Base-by-base conservation (phyloP, 2,113 vertebrate species). In the Cinclus mexicanus region DNA sequence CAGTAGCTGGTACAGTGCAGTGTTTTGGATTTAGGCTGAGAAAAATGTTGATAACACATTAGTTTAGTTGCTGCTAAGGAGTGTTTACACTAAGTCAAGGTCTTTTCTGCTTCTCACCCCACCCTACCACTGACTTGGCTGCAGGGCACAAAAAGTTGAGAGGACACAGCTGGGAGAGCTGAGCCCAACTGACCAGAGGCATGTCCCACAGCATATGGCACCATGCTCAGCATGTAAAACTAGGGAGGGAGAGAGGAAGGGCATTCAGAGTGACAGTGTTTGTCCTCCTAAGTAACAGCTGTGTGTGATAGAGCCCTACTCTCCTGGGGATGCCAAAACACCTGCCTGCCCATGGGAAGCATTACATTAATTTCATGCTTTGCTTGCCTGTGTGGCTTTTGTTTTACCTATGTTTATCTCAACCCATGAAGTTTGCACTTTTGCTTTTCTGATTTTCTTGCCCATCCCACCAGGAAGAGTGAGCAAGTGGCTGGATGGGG, bases 21-120 rank as follows among this genome's bases (percentile, higher is more conserved):
- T 68, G 47, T 81, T 86, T 75, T 75, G 75, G 75, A 74, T 80
- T 68, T 68, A 61, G 68, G 47, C 31, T 86, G 75, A 86, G 53
- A 74, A 74, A 68, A 68, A 80, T 28, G 23, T n/a, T 75, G 83
- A 37, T 75, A 91, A 56, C 35, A 42, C 55, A 22, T 19, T 25
- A 16, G 50, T 69, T 87, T n/a, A 81, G 61, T 37, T 75, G 55
- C 21, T 44, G 35, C 16, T 49, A 49, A 81, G 55, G 25, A 33
- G 31, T 49, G 60, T 67, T 80, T 61, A 74, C 31, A 61, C 41
- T 35, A 74, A 42, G 28, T 44, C 83, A 91, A 56, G 76, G 82
- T 44, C 41, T 61, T 55, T 61, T 75, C 61, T 68, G 41, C 47
- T 56, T 75, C 89, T 61, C 68, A 75, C 61, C 26, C 61, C 61